Base-by-base conservation (phyloP, 2,888 invertebrate genomes). In the Lithophane leautieri region DNA sequence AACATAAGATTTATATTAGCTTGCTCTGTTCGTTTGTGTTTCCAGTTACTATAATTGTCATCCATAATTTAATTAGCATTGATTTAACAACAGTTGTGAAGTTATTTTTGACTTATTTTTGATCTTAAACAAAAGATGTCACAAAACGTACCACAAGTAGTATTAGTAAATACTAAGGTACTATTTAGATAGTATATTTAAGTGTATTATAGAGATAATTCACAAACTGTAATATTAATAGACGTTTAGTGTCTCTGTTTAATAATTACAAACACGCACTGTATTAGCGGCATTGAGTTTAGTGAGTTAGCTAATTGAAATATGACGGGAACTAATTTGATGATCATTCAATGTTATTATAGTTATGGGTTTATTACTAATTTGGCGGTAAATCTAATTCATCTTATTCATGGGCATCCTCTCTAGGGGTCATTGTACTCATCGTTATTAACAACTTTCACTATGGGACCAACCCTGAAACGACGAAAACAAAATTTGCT, bases 241-340 rank as follows among this genome's bases (percentile, higher is more conserved):
- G 6, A 25, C 25, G 7, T 25, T 56, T 60, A 40, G 40, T 16
- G n/a, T 7, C 14, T 12, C 40, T 8, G 7, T 22, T 76, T 56
- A 42, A 52, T 42, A n/a, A 28, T 78, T n/a, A 42, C 66, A n/a
- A 77, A 60, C 50, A 52, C 50, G 44, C 52, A 65, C 28, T 50
- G 47, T n/a, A 58, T 54, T 66, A 52, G 34, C 14, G 22, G n/a
- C 9, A 63, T 62, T 34, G 47, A 54, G 40, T 52, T 65, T 58
- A 58, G 12, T 25, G 50, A 65, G 58, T 70, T 34, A 44, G 1
- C 25, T 70, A 70, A 76, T 68, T 77, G 68, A 56, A 65, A 79
- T 60, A 65, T 44, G n/a, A 44, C n/a, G 70, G 7, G 16, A 68
- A 25, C 22, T 52, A 60, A 54, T 22, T 40, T 22, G 62, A 40